Conservation (phyloP, 2,113 vertebrate genomes). For the Electrona antarctica region DNA sequence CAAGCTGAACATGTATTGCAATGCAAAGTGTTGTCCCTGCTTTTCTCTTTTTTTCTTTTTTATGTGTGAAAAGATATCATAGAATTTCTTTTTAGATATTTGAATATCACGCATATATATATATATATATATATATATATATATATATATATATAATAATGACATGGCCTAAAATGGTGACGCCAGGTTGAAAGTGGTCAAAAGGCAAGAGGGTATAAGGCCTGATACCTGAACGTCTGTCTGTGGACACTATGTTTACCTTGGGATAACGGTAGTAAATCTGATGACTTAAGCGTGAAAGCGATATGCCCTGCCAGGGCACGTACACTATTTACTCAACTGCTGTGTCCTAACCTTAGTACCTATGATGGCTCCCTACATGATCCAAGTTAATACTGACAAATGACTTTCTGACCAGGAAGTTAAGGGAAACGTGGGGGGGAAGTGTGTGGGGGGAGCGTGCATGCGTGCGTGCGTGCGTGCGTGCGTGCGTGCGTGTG, state of each 20-base stretch:
- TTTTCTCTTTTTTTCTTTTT: no score
- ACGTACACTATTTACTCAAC: constrained; percentile 79
- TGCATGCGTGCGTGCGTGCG: no score
- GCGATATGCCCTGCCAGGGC: constrained; percentile 62
- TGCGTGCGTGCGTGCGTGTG: no score
- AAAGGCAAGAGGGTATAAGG: background rate
- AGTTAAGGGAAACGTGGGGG: constrained; percentile 49
- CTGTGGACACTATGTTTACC: constrained; percentile 60
- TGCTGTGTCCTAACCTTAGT: constrained; percentile 76
- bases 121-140: no score
- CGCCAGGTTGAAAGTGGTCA: no score
- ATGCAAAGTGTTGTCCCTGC: no score
- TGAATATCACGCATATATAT: no score
- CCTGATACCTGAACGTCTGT: constrained; percentile 64
- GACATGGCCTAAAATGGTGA: no score
- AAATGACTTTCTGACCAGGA: constrained; percentile 80
- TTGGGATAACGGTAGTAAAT: constrained; percentile 64
- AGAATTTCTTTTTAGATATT: no score
- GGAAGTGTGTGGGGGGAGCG: background rate
- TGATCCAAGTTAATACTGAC: constrained; percentile 83
- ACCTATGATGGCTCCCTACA: constrained; percentile 71
- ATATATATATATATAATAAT: no score
- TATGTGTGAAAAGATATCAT: no score
- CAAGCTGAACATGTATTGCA: no score
- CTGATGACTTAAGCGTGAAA: constrained; percentile 64